Evolutionary conservation across 37 sponge, comb jelly and placozoan species (phyloP), one percentile per base, ranked within the genome.

Genomic region (Cliona cf. orientalis): DNA sequence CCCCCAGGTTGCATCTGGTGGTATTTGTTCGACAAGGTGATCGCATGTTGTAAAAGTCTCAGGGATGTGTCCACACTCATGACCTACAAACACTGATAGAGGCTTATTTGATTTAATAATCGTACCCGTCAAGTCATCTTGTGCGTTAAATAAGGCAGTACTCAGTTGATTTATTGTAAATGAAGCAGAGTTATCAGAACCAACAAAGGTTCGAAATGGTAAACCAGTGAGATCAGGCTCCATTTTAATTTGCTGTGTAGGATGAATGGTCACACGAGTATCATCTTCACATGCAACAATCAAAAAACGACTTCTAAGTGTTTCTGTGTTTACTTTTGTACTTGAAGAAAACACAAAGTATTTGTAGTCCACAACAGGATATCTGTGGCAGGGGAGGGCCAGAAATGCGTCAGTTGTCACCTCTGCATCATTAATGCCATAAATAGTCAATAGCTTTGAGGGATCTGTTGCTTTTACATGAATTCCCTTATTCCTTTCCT

Each of bases 11-110:
- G 40, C 61, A 29, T 46, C 41, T 32, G 79, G 73, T 26, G 90
- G 90, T 5, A 89, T 43, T 57, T 89, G 90, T 39, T 89, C 90
- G 3, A 89, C 58, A 12, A 89, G 56, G 44, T 78, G 79, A 61
- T 89, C 84, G 72, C 90, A 89, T 36, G 77, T 55, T 26, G 84
- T 67, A 25, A 65, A 42, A 23, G 1, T 38, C 3, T 7, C 57
- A 23, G 90, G 84, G 14, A 83, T 57, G 12, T 65, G 64, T n/a
- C 70, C 85, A 83, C 90, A 89, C 22, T 61, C 59, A 43, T 89
- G 84, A 33, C 90, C 80, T 58, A 60, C 35, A 37, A 80, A 70
- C 3, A 80, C 71, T n/a, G 80, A 34, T 5, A 88, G 43, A 0
- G 83, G 83, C 36, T 61, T 72, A 65, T 68, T 36, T 19, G 89